Evolutionary conservation across 2,113 vertebrate species (phyloP), one percentile per base, ranked within the genome.

Genomic region (Mirza zaza): DNA sequence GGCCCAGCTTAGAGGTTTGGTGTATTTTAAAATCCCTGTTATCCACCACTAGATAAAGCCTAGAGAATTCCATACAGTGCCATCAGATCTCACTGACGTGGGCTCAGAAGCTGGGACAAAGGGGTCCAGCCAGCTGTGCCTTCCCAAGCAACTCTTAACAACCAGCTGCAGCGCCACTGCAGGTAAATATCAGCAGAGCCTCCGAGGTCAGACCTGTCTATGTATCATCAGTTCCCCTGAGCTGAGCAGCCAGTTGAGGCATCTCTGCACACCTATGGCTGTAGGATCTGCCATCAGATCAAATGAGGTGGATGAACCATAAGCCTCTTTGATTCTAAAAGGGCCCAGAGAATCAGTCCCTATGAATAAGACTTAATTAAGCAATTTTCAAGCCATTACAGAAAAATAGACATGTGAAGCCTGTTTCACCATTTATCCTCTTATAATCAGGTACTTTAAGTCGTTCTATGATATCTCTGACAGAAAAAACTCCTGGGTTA

Each of bases 351-450:
- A 42, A 76, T 71, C 61, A n/a, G 45, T 85, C 45, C 61, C 42
- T 55, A 17, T 57, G 76, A 94, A 79, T 67, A 94, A 92, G 65
- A 63, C 52, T 84, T 87, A 79, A 87, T 63, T 67, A 75, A 48
- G 34, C 77, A 80, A 52, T 79, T 81, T 84, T 65, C 85, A 80
- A 14, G 57, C 48, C 34, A 20, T 52, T 75, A 25, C 65, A 52
- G 42, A 67, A 79, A 82, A 81, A 67, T 12, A 79, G 59, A 55
- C 12, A 6, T 7, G 32, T 29, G 55, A 70, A 13, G 45, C 68
- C 34, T 52, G 0, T 59, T 89, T 82, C 48, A 77, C 42, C 34
- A 9, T 52, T 67, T 77, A 77, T 86, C 45, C 52, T 90, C 76
- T 71, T 73, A 70, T 17, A 67, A 92, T 87, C 52, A 67, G 75